Evolutionary conservation across 2,888 invertebrate species (phyloP), one percentile per base, ranked within the genome.

Genomic region (Acronicta leporina): DNA sequence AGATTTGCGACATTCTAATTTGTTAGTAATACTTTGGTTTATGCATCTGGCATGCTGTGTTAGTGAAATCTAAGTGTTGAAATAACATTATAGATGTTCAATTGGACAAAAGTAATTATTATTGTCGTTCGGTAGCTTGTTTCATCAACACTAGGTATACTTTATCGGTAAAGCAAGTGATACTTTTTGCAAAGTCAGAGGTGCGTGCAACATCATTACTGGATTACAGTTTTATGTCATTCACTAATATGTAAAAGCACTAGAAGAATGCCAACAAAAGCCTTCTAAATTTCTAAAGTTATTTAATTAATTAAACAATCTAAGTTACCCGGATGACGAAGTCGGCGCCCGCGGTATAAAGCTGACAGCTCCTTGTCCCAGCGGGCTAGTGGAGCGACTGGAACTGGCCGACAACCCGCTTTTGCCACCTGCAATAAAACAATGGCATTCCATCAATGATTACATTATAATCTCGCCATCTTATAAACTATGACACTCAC

Each of bases 311-410:
- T 57, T 59, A 64, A 75, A 60, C 41, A 67, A 62, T 20, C 44
- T 58, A 64, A 67, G 84, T 79, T 87, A 94, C 94, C 94, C 94
- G 46, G 96, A 96, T 79, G 96, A 95, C 65, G 95, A 95, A 45
- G 95, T 94, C n/a, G 94, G 95, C 41, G 92, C 94, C 61, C 95
- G 86, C 40, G 95, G 94, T 85, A 94, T 94, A 64, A 94, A 93
- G 72, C 94, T 94, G 68, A 93, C 87, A 30, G 87, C 87, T 48
- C 93, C 92, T 75, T 94, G 94, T 64, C 94, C 92, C 75, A 94
- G 89, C 75, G 95, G 94, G 88, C 95, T 95, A 78, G 95, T 94
- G 35, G 95, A 94, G 78, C 96, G 89, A 87, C 96, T 95, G 84
- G 96, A 95, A 86, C 96, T 92, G 77, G 96, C 92, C 47, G 95